Base-by-base conservation (phyloP, 2,113 vertebrate genomes). In the Pelodiscus sinensis region DNA sequence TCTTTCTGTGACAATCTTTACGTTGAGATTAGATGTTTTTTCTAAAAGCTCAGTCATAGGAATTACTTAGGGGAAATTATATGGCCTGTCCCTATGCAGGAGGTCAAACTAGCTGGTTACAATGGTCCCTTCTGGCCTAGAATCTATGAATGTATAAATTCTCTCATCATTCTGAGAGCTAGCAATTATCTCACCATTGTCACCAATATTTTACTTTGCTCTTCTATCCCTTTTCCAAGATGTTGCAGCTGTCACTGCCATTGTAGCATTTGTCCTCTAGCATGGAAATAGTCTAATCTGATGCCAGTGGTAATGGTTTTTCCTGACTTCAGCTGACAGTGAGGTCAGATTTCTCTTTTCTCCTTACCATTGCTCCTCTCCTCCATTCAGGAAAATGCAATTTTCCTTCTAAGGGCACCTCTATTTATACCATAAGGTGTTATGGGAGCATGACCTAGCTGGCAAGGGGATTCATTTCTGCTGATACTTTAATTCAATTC, bases 401-500 rank as follows among this genome's bases (percentile, higher is more conserved):
- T 90, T 94, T 86, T 81, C 90, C 57, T 92, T 94, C 75, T 82
- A 85, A 52, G 89, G 68, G 50, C 81, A 92, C 62, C 79, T 96
- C 90, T 93, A 57, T 84, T 82, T 94, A 54, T 12, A 54, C 18
- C 52, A 71, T 56, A 92, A 83, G 60, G 94, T 89, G 29, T 87
- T 89, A 87, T 75, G 86, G 91, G 91, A 92, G 81, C 75, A 82
- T 90, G 88, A 95, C 83, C 93, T 92, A 92, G 51, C 87, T 94
- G 91, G 85, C 86, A 87, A 86, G 15, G 82, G 73, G 79, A 90
- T 51, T 82, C 0, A 79, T 90, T 95, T 95, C 91, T 91, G 81
- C 90, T 95, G 92, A 94, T 96, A 50, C 91, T 94, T 95, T 92
- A 94, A 95, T 92, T 95, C 90, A 92, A 79, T 93, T 92, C 91